These are phyloP conservation scores for Magallana gigas DNA, from an alignment of 1,140 invertebrate genomes.

Conservation along the genomic window DNA sequence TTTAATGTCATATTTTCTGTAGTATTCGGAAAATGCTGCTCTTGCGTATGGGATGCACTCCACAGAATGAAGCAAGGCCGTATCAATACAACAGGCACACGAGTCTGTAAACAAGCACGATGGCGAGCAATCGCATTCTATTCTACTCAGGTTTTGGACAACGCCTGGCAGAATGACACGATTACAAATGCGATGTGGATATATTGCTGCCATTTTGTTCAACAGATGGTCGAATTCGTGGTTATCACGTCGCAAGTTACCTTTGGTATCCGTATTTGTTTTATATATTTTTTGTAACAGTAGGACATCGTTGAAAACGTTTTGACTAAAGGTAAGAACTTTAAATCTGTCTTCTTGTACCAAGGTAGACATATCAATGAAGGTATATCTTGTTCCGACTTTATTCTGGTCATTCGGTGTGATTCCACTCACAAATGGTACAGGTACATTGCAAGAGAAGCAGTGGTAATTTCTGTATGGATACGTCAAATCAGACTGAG, in stretches of 20 bases:
- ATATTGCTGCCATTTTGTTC: neutral
- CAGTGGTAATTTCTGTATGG: neutral
- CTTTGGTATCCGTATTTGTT: too few species aligned
- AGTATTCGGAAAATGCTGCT: neutral
- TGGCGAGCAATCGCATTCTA: neutral
- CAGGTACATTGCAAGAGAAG: neutral
- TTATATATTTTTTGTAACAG: too few species aligned
- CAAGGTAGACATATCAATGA: neutral
- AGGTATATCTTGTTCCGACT: neutral
- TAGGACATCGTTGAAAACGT: too few species aligned
- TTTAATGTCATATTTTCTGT: neutral
- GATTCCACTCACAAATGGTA: neutral
- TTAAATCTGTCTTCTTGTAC: neutral
- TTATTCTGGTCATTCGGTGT: neutral
- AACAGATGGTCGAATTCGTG: neutral
- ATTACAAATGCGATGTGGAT: constrained; percentile 9
- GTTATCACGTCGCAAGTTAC: too few species aligned
- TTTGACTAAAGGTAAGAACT: too few species aligned
- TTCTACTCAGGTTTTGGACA: neutral
- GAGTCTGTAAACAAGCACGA: neutral
- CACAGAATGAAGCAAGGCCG: neutral
- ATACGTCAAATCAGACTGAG: neutral
- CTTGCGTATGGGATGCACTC: neutral
- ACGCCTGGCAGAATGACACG: neutral
- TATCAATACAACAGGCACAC: neutral